A percentile compares a stretch with the other conserved stretches of the same genome.
These are phyloP conservation scores for Umimayanthus kanabou DNA, from an alignment of 92 coral and sea anemone genomes.

Conservation along the genomic window DNA sequence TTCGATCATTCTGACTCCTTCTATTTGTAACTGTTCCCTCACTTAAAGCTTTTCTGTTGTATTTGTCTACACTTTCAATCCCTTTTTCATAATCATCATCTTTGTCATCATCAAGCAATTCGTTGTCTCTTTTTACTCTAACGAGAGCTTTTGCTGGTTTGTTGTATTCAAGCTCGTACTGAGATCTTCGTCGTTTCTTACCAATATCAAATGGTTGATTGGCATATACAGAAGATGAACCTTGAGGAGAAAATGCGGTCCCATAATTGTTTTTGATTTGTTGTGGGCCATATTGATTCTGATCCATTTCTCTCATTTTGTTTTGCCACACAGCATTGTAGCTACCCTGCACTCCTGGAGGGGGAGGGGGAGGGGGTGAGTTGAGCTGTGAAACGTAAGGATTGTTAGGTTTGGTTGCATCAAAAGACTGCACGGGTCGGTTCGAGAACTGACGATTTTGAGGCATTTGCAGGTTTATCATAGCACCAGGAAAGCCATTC, in stretches of 20 bases:
- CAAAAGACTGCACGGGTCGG: background rate
- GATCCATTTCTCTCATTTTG: background rate
- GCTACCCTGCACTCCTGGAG: background rate
- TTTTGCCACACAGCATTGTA: conserved; percentile 29
- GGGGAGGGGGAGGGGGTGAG: conserved; percentile 23
- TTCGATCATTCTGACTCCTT: background rate
- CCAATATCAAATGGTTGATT: conserved; percentile 22
- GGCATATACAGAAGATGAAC: conserved; percentile 20
- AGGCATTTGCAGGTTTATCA: conserved; percentile 34
- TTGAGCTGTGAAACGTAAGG: conserved; percentile 28
- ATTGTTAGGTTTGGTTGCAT: conserved; percentile 6
- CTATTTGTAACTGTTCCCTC: background rate
- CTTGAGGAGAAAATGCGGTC: background rate
- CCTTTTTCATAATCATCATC: background rate
- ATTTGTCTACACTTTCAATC: background rate
- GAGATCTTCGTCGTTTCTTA: conserved; percentile 21
- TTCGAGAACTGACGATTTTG: conserved; percentile 19
- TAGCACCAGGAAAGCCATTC: conserved; percentile 35
- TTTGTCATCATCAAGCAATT: background rate
- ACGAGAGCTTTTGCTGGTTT: background rate
- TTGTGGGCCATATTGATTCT: background rate
- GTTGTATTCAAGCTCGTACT: background rate
- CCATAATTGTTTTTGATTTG: conserved; percentile 11
- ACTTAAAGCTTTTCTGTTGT: background rate
- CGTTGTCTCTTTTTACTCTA: conserved; percentile 17